A percentile compares a stretch with the other conserved stretches of the same genome.
phyloP scores from a whole-genome alignment of 2,113 vertebrate species.

The Tetrax tetrax region DNA sequence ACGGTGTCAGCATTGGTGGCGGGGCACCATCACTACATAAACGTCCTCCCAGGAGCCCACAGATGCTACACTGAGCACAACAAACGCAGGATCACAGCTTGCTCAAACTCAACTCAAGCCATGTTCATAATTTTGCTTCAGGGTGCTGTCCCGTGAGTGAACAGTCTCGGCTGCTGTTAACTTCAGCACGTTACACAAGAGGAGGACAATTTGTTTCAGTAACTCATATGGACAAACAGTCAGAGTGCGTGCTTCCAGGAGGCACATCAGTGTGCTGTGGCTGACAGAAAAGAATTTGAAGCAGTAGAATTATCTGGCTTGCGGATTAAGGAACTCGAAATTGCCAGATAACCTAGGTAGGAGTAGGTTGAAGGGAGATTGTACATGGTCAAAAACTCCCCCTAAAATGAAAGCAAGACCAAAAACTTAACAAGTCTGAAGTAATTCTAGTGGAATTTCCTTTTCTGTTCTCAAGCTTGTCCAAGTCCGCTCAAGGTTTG shows the following conservation, averaged over 20 bases:
- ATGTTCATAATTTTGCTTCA: background rate
- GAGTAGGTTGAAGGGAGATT: background rate
- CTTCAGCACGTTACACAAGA: background rate
- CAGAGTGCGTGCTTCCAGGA: background rate
- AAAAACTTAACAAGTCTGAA: slow-evolving; percentile 2
- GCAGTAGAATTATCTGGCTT: background rate
- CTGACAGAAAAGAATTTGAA: background rate
- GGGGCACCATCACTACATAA: background rate
- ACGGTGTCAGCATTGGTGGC: accelerated
- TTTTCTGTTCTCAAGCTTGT: background rate
- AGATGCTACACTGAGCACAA: background rate
- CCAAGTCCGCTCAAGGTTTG: background rate
- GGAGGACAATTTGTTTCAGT: background rate
- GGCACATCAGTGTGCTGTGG: background rate
- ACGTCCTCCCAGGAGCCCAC: background rate
- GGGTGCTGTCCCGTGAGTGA: background rate
- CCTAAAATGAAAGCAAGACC: slow-evolving; percentile 36
- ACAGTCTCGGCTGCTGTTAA: background rate
- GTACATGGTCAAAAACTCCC: background rate
- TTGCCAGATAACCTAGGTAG: background rate
- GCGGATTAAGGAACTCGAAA: background rate
- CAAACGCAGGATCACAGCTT: accelerated
- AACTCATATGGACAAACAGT: background rate
- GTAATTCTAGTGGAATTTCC: slow-evolving; percentile 54
- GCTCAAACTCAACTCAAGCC: background rate